These are phyloP conservation scores for Synanceia verrucosa DNA, from an alignment of 2,797 vertebrate genomes.

Conservation along the genomic window DNA sequence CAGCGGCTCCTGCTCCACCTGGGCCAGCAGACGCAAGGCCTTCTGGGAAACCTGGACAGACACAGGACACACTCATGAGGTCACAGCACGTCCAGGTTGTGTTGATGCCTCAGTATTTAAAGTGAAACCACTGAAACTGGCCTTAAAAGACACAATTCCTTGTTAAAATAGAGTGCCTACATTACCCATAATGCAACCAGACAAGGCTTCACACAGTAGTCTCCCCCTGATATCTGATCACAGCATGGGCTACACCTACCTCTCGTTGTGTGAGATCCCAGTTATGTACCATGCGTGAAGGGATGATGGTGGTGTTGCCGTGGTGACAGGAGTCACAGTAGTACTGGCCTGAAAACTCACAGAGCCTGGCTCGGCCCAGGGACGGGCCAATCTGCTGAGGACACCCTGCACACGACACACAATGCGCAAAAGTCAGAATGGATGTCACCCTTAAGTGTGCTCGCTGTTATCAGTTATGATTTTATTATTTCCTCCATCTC, in stretches of 20 bases:
- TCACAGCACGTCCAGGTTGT: not conserved
- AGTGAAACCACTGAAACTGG: no score
- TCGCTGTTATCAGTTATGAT: no score
- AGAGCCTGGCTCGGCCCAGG: constrained; percentile 87
- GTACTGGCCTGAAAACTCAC: constrained; percentile 91
- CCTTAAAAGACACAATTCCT: accelerated
- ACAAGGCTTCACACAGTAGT: not conserved
- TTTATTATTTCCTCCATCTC: not conserved
- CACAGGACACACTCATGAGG: not conserved
- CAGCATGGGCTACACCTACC: constrained; percentile 70
- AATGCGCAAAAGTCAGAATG: no score
- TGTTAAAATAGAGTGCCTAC: not conserved
- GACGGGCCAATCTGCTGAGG: constrained; percentile 90
- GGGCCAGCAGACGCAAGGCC: constrained; percentile 86
- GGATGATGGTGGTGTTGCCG: constrained; percentile 88
- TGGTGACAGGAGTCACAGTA: constrained; percentile 93
- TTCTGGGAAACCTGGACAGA: constrained; percentile 86
- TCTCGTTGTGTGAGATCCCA: constrained; percentile 90
- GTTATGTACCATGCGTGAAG: constrained; percentile 96
- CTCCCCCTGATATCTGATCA: not conserved
- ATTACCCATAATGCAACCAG: not conserved
- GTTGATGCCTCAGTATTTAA: not conserved
- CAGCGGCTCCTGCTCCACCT: constrained; percentile 89
- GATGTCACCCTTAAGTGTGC: no score
- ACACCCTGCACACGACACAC: constrained; percentile 82